Base-by-base conservation (phyloP, 2,888 invertebrate genomes). In the Microctonus brassicae region DNA sequence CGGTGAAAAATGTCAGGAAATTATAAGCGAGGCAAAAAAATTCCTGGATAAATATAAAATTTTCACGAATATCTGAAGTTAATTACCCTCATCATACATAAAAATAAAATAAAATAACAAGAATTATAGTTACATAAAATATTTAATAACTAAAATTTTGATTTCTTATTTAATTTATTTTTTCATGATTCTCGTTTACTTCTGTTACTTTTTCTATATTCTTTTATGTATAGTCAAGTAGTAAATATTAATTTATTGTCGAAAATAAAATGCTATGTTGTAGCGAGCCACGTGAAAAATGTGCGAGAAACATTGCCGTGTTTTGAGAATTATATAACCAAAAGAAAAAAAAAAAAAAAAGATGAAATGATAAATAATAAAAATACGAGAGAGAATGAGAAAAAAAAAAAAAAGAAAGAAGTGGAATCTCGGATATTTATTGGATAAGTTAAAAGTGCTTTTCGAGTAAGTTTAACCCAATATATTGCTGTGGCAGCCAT, bases 401-500 rank as follows among this genome's bases (percentile, higher is more conserved):
- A 39, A 42, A 64, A n/a, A n/a, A 26, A 42, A 55, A 24, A 20
- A 34, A 20, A 34, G 20, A 36, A 53, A 64, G 42, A 58, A 39
- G 52, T 36, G 64, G 75, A 78, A 76, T 74, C 74, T 75, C 61
- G 70, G 60, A 76, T 80, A 79, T 81, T 81, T 80, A 81, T 81
- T 76, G 74, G 75, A 71, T 55, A 81, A 81, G 80, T 79, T 79
- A 70, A 76, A 79, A 81, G 81, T 79, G 79, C 77, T 80, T 78
- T 79, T 78, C 77, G 74, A 81, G 78, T 75, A 76, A 81, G 78
- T 81, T 80, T 79, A 80, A 80, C 79, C 78, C 77, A 78, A 81
- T 80, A 77, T 78, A 81, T 80, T 79, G 78, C 75, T 67, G 72
- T 63, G 24, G 71, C 72, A 73, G 66, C 66, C 66, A 57, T 69